Evolutionary conservation across 2,797 vertebrate genomes (phyloP), one percentile per base, ranked within the genome.

Genomic region (Clamator glandarius): DNA sequence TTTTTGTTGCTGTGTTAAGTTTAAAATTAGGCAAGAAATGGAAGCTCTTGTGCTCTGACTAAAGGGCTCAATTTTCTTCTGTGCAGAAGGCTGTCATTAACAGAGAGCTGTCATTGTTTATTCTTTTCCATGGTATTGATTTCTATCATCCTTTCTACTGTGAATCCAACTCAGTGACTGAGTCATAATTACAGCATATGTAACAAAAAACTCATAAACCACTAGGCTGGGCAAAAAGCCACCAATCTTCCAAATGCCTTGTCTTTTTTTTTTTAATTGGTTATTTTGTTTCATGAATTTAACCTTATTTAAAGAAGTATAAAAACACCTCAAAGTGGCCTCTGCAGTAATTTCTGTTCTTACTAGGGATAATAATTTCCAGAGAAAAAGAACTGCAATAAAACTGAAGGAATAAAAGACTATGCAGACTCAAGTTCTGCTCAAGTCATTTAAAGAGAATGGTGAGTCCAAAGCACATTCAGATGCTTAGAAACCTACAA

Each of bases 181-280:
- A 93, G 54, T 87, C 64, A 50, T 79, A 90, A 46, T 80, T 86
- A 84, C 54, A 61, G 80, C 35, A 78, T 62, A 74, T 31, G 24
- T 51, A 85, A 89, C 54, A 61, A 92, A 82, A 94, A 92, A 90
- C 50, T 87, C 28, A 83, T 74, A 92, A 96, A 93, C 77, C 57
- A 80, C 39, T 46, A 69, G 36, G 8, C 23, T 58, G 23, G 16
- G 59, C 66, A 90, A 92, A 89, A 93, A 84, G 48, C 77, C 86
- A 89, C 52, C 31, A 36, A 51, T 79, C 12, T 92, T 63, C 54
- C 77, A 89, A 90, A 92, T 35, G 57, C 26, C 59, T 21, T 68
- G 73, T 70, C 20, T 26, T 15, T 64, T 46, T 4, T 29, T 68
- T 4, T 29, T 68, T 76, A 67, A 50, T 39, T 7, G 1, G 19